A percentile compares a stretch with the other conserved stretches of the same genome.
Conservation (phyloP, 2,797 vertebrate species). For the Allobates femoralis region DNA sequence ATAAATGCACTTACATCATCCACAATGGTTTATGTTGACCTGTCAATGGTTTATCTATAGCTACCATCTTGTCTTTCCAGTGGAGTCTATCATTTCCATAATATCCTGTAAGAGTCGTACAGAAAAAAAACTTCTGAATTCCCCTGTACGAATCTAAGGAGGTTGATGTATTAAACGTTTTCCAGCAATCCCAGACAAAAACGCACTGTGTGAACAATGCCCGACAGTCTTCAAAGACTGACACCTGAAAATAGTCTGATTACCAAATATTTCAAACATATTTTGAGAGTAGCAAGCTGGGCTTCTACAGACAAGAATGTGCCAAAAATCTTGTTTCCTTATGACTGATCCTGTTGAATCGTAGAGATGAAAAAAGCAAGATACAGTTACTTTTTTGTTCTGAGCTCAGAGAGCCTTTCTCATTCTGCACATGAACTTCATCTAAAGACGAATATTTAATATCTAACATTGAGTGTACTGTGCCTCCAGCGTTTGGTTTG, state of each 20-base stretch:
- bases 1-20: too few relatives aligned
- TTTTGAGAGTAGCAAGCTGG: background rate
- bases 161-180: too few relatives aligned
- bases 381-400: background rate
- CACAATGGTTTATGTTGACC: too few relatives aligned
- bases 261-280: background rate
- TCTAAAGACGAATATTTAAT: constrained; percentile 36
- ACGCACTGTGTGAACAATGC: too few relatives aligned
- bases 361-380: background rate
- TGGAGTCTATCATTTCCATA: too few relatives aligned
- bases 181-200: too few relatives aligned
- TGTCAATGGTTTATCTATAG: too few relatives aligned
- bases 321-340: background rate
- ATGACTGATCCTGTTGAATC: background rate
- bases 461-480: constrained; percentile 11
- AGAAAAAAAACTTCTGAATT: too few relatives aligned
- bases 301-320: background rate
- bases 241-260: background rate
- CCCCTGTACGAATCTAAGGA: too few relatives aligned
- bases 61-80: too few relatives aligned
- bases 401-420: background rate
- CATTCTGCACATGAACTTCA: constrained; percentile 14
- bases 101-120: too few relatives aligned
- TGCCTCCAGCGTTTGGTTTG: constrained; percentile 20
- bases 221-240: too few relatives aligned